Evolutionary conservation across 2,888 invertebrate genomes (phyloP).

Genomic region (Trypoxylon attenuatum): DNA sequence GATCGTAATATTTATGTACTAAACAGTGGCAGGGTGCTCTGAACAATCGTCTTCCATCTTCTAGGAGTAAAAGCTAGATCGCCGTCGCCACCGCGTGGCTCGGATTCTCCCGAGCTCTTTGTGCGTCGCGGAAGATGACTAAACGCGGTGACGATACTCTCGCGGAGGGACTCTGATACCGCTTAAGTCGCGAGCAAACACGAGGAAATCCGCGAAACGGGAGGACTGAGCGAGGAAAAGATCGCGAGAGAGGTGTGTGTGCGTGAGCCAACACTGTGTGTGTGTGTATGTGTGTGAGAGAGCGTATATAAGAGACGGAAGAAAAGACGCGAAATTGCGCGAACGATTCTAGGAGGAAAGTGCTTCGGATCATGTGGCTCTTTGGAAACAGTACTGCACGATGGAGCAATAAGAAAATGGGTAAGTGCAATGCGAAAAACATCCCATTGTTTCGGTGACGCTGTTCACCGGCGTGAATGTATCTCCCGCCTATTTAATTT

Average conservation of each 20-base stretch:
- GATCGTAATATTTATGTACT: no score
- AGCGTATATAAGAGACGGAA: background rate
- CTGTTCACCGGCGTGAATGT: background rate
- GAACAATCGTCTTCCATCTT: no score
- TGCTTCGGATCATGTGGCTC: slow-evolving; percentile 20
- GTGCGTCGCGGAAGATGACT: slow-evolving; percentile 3
- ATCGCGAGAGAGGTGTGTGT: no score
- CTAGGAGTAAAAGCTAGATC: no score
- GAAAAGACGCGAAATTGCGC: background rate
- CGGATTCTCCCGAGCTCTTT: background rate
- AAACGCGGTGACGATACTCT: background rate
- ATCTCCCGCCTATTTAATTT: background rate
- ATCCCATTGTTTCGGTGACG: background rate
- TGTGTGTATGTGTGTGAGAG: no score
- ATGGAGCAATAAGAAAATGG: slow-evolving; percentile 10
- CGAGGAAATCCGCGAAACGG: background rate
- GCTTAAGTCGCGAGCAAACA: background rate
- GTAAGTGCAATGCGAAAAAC: slow-evolving; percentile 18
- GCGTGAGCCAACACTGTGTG: no score
- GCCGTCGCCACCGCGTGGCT: no score
- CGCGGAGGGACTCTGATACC: background rate
- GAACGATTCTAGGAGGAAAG: background rate
- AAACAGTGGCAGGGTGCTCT: no score
- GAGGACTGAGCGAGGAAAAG: no score
- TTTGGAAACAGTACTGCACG: background rate